Conservation (phyloP, 2,797 vertebrate genomes). For the Acanthopagrus latus region DNA sequence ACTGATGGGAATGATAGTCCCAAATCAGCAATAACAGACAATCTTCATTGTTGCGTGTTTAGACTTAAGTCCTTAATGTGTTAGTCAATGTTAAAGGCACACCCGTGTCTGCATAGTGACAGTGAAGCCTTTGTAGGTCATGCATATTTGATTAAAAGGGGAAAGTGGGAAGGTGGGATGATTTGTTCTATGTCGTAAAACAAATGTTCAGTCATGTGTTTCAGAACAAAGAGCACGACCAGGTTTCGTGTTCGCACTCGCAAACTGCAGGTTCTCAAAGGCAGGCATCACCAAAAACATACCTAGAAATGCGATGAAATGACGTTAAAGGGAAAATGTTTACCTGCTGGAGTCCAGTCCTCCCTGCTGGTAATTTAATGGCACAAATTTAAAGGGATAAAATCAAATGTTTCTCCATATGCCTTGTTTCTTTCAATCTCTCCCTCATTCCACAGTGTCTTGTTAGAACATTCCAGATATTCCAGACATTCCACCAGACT, state of each 20-base stretch:
- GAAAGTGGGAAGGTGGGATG: slow-evolving; percentile 56
- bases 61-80: slow-evolving; percentile 71
- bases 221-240: slow-evolving; percentile 1
- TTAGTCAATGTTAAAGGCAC: slow-evolving; percentile 71
- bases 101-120: slow-evolving; percentile 63
- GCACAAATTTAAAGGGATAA: slow-evolving; percentile 49
- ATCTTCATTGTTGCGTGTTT: slow-evolving; percentile 84
- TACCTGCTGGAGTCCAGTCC: slow-evolving; percentile 12
- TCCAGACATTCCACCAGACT: slow-evolving; percentile 84
- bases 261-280: slow-evolving; percentile 9
- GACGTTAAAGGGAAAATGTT: not conserved
- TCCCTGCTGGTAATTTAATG: slow-evolving; percentile 29
- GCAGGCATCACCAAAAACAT: slow-evolving; percentile 10
- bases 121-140: slow-evolving; percentile 58
- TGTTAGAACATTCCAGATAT: slow-evolving; percentile 86
- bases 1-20: slow-evolving; percentile 75
- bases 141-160: slow-evolving; percentile 45
- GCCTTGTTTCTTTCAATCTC: slow-evolving; percentile 50
- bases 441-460: slow-evolving; percentile 67
- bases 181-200: slow-evolving; percentile 58
- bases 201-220: slow-evolving; percentile 27
- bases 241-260: slow-evolving; percentile 20
- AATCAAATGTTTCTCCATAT: slow-evolving; percentile 27
- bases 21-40: slow-evolving; percentile 87
- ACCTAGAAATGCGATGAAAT: not conserved